Evolutionary conservation across 2,113 vertebrate genomes (phyloP).

Genomic region (Neodon shergylaensis): DNA sequence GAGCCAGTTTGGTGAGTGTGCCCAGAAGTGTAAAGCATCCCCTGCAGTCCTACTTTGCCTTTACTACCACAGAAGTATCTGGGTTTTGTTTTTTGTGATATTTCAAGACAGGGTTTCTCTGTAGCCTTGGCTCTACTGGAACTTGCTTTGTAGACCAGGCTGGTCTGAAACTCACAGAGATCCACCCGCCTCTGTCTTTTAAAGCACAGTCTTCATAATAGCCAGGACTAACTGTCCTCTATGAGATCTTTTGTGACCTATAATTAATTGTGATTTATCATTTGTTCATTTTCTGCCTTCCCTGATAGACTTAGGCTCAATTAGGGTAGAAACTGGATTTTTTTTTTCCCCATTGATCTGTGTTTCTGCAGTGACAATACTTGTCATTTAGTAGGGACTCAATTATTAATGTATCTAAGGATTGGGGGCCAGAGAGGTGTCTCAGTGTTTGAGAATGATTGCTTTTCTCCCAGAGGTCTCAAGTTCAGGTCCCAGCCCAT

Average conservation of each 20-base stretch:
- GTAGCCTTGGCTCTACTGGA: not conserved
- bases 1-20: not conserved
- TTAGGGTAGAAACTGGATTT: not conserved
- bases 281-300: slow-evolving; percentile 1
- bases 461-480: not conserved
- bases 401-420: not conserved
- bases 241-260: not conserved
- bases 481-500: not conserved
- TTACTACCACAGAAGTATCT: not conserved
- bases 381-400: not conserved
- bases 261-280: slow-evolving; percentile 26
- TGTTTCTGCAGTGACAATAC: not conserved
- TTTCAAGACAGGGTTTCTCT: not conserved
- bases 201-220: not conserved
- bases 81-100: not conserved
- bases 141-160: too few species aligned
- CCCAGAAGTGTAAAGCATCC: not conserved
- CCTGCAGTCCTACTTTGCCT: not conserved
- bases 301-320: not conserved
- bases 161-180: not conserved
- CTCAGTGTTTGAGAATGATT: not conserved
- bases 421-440: not conserved
- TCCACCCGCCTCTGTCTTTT: not conserved
- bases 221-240: not conserved
- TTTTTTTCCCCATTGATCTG: not conserved